These are phyloP conservation scores for Eutrigla gurnardus DNA, from an alignment of 2,797 vertebrate species.

Conservation along the genomic window DNA sequence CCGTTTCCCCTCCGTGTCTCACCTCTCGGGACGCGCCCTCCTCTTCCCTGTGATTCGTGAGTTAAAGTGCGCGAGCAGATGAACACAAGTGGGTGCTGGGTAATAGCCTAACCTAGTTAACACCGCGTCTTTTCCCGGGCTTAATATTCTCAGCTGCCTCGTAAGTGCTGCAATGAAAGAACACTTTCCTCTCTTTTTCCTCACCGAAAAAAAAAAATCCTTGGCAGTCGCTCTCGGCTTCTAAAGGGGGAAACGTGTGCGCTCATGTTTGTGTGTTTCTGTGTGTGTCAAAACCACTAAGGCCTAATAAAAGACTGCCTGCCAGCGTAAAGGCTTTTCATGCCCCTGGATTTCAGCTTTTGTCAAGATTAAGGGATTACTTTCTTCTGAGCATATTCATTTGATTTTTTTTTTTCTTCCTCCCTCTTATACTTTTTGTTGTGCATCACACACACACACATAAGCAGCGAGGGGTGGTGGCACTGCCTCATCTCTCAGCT, in stretches of 20 bases:
- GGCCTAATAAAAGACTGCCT: conserved; percentile 75
- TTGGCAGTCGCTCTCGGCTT: conserved; percentile 60
- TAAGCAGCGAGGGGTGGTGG: conserved; percentile 33
- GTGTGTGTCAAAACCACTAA: conserved; percentile 67
- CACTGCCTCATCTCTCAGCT: conserved; percentile 51
- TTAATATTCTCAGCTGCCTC: conserved; percentile 62
- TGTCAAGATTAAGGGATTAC: conserved; percentile 83
- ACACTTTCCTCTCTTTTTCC: conserved; percentile 54
- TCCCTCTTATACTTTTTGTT: conserved; percentile 66
- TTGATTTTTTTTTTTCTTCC: conserved; percentile 51
- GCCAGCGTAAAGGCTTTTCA: conserved; percentile 73
- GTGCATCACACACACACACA: neutral
- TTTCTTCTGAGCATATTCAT: conserved; percentile 76
- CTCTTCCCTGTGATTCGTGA: conserved; percentile 1
- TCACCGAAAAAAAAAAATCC: conserved; percentile 37
- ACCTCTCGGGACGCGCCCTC: neutral
- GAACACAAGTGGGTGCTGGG: conserved; percentile 48
- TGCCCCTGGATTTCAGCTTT: conserved; percentile 78
- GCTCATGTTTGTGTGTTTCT: conserved; percentile 57
- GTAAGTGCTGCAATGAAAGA: conserved; percentile 60
- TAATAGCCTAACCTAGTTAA: conserved; percentile 65
- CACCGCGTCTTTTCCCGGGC: conserved; percentile 52
- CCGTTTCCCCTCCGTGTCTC: neutral
- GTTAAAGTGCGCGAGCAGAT: conserved; percentile 14
- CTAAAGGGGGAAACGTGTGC: conserved; percentile 59